Evolutionary conservation across 2,797 vertebrate genomes (phyloP), one percentile per base, ranked within the genome.

Genomic region (Semotilus atromaculatus): DNA sequence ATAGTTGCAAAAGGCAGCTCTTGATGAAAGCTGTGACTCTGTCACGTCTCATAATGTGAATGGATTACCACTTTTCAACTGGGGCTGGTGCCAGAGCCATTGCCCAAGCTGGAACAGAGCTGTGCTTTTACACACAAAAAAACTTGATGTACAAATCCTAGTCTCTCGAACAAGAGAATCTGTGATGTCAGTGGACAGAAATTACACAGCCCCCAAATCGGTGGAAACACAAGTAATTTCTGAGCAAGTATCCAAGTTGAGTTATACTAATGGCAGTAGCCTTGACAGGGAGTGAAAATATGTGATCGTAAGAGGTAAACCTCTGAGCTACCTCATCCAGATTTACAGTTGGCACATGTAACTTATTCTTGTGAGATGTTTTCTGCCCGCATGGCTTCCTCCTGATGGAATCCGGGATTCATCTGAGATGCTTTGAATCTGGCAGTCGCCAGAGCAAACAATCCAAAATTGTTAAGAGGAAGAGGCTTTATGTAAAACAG

Each of bases 401-500:
- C 94, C 92, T 96, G 90, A 97, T 88, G 92, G 96, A 97, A 90
- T 91, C 72, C 94, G 94, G 34, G 95, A 97, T 75, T 94, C 95
- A 87, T 96, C 95, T 72, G 95, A 95, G 93, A 97, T 96, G 93
- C 95, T 96, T 94, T 97, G 96, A 95, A 97, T 97, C 96, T 97
- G 91, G 86, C 40, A 78, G 26, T 34, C 23, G 62, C 88, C 73
- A 86, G 21, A 89, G 45, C 0, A 87, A 48, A 81, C 19, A 80
- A 78, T 53, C 51, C 73, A 85, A 58, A 73, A 40, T 58, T 48
- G 53, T 81, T 82, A 64, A 82, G 53, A 86, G 86, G 29, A 29
- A 70, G 67, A 64, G 7, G 51, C 53, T 60, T 14, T 23, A 86
- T 83, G 55, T 64, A 74, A 76, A 82, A 68, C 21, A 87, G 29